Conservation (phyloP, 2,113 vertebrate genomes). For the Mobula birostris region DNA sequence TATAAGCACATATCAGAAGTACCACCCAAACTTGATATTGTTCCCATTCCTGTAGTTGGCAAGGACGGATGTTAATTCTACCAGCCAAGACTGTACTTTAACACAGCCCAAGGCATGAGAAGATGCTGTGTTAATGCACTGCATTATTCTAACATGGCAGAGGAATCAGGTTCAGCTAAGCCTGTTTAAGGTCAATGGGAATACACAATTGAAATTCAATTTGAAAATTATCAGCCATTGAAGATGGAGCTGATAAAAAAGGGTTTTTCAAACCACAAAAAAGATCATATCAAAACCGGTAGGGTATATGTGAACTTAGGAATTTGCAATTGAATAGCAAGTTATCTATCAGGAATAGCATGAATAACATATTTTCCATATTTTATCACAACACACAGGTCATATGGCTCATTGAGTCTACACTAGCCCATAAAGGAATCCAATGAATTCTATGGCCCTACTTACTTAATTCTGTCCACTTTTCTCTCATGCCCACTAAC, state of each 20-base stretch:
- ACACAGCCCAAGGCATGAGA: background rate
- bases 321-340: background rate
- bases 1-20: background rate
- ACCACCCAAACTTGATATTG: background rate
- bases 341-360: background rate
- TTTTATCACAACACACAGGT: too few species aligned
- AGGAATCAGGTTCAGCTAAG: too few species aligned
- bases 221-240: background rate
- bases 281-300: background rate
- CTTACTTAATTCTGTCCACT: too few species aligned
- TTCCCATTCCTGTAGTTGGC: background rate
- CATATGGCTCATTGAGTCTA: too few species aligned
- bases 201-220: too few species aligned
- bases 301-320: background rate
- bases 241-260: background rate
- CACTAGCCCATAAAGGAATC: too few species aligned
- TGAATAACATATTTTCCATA: background rate
- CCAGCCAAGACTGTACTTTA: background rate
- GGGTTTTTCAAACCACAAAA: background rate
- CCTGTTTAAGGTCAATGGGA: too few species aligned
- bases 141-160: too few species aligned
- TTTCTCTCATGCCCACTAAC: too few species aligned
- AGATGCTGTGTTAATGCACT: background rate
- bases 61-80: background rate
- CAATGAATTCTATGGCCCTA: too few species aligned